Base-by-base conservation (phyloP, 2,113 vertebrate genomes). In the Anhinga rufa region DNA sequence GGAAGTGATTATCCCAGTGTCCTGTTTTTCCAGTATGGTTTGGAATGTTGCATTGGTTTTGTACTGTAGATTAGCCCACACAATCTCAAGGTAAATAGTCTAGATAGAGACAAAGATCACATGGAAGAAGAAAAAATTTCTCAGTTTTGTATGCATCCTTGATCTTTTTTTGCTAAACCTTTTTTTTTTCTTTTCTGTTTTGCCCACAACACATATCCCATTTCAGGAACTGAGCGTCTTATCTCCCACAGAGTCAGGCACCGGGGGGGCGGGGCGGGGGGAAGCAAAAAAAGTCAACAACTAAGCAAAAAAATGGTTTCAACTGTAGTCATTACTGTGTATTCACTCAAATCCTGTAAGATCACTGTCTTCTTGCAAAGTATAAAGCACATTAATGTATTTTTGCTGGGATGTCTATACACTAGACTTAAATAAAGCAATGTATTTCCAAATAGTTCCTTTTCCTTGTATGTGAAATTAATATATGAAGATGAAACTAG, bases 401-500 rank as follows among this genome's bases (percentile, higher is more conserved):
- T 97, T 94, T 93, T 95, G 42, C 57, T 78, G 81, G 62, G 58
- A 55, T 89, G 54, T 77, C 74, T 85, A 4, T 90, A 57, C 34
- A 54, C 22, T 79, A 90, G 70, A 49, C 81, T 92, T 72, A 79
- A 88, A 90, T 88, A 90, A 95, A 85, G 62, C 54, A 58, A 3
- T 6, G 7, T 85, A 88, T 96, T 96, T 93, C 86, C 80, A 86
- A 90, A 90, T 71, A 74, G 64, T 94, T 94, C 21, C 44, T 60
- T 86, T 90, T 94, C 86, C 38, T 85, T 81, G 32, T 90, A 51
- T 83, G 55, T 57, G 69, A 82, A 92, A 94, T 96, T 94, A 95
- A 88, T 95, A 92, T 68, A 68, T 86, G 82, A 88, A 93, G 83
- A 92, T 94, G 80, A 94, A 95, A 93, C 88, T 82, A 80, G 92